phyloP scores from a whole-genome alignment of 2,888 invertebrate species.

The Periphyllus acericola region DNA sequence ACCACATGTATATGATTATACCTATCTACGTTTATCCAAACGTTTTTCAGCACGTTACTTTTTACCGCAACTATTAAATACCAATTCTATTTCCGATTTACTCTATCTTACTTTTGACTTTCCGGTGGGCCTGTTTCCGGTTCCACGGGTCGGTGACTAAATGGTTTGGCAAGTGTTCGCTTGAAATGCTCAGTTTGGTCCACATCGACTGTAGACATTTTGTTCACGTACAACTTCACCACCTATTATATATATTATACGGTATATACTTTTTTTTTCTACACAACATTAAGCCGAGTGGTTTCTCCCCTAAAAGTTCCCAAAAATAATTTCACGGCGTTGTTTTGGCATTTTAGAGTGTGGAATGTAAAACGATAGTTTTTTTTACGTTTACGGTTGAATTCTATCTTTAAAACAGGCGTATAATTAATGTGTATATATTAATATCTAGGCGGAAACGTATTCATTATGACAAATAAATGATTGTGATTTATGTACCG shows the following conservation, averaged over 20 bases:
- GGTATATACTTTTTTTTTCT: neutral
- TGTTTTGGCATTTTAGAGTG: conserved; percentile 3
- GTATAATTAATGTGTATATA: neutral
- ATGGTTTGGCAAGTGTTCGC: conserved; percentile 13
- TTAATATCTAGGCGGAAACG: too few species aligned
- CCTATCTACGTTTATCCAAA: neutral
- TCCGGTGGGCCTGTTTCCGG: conserved; percentile 15
- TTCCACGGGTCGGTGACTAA: conserved; percentile 29
- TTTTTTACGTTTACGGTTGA: neutral
- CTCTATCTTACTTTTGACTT: conserved; percentile 15
- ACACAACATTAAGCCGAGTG: neutral
- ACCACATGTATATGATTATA: neutral
- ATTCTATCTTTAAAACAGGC: neutral
- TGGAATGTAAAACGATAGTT: neutral
- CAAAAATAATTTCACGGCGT: neutral
- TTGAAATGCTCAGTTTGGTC: neutral
- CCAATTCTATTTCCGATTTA: conserved; percentile 3
- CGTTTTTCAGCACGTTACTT: neutral
- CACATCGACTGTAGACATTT: neutral
- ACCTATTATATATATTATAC: neutral
- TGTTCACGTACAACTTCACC: neutral
- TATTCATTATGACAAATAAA: too few species aligned
- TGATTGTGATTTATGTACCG: too few species aligned
- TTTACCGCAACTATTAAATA: neutral
- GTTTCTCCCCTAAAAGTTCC: neutral